Base-by-base conservation (phyloP, 2,888 invertebrate genomes). In the Drosophila lacicola region DNA sequence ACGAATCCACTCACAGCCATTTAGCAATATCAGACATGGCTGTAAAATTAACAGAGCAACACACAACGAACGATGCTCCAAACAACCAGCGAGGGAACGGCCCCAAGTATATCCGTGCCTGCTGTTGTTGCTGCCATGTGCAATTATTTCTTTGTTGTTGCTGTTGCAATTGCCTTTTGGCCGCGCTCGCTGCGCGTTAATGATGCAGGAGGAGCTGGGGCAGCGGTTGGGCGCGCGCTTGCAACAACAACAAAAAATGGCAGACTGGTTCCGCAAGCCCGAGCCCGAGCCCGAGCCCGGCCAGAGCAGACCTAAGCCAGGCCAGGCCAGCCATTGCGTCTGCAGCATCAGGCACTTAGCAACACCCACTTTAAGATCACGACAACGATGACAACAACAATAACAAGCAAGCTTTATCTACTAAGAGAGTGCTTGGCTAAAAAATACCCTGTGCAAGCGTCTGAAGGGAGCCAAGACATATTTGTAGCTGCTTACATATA, bases 1-100 rank as follows among this genome's bases (percentile, higher is more conserved):
- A 90, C 90, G 90, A 90, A 90, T 88, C 90, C 90, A 90, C 90
- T 90, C 90, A 90, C 83, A 90, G 90, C 90, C 90, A 90, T 90
- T 90, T 90, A 90, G 90, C 90, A 90, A 89, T 90, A 89, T 89
- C 86, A 88, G 89, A 90, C 89, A 89, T 88, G 89, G 85, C 88
- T 85, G 85, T 82, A 85, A 89, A 89, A 86, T 89, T 86, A 85
- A 89, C 85, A 85, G 89, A 87, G 88, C 85, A 89, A 82, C 84
- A 87, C 83, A 84, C 75, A 84, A 65, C 75, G 65, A 72, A 41
- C 75, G 71, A 65, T 78, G 74, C 78, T 57, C 57, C 69, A 25
- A 25, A 46, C 44, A 66, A 42, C 41, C 51, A 70, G 36, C 58
- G 29, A 70, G 65, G 57, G 67, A 74, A 78, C 71, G 80, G 84